Base-by-base conservation (phyloP, 92 coral and sea anemone species). In the Epizoanthus ramosus region DNA sequence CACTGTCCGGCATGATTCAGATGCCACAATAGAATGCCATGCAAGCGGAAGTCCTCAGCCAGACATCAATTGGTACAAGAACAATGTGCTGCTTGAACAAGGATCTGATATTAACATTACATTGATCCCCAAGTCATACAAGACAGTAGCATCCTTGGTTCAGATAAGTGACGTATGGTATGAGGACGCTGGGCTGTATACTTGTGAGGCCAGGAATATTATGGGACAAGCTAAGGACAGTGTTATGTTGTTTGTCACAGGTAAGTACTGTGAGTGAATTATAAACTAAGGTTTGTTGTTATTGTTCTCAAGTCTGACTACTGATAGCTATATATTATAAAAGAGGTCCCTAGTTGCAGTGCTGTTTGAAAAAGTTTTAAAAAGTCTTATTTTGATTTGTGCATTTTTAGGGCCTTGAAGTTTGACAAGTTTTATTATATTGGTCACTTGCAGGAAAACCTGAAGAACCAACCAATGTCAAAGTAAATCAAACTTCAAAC, bases 361-460 rank as follows among this genome's bases (percentile, higher is more conserved):
- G 31, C 31, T 28, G 0, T 28, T 28, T 0, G 31, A 2, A 28
- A 28, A 28, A 28, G 31, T 28, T 2, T 28, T 28, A 28, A 28
- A 28, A 28, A 28, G 31, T 28, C 31, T 0, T 28, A 28, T 28
- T 28, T 28, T 28, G 1, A 28, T 28, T 28, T 28, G 31, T 28
- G 31, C 31, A 28, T 28, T 28, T 28, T 28, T 28, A 28, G 31
- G 31, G 31, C 31, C 31, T 28, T 28, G 31, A 28, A 28, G 31
- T 39, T 18, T 28, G 28, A 12, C 21, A n/a, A 33, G 8, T 59
- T 39, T 28, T 28, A 28, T 28, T 28, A 10, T 56, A 5, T 13
- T 41, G 17, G 17, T 75, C 56, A 35, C 47, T 54, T 17, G 6
- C 71, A 95, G 98, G 98, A 23, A 86, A 71, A 75, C 99, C 99